Percentiles rank a stretch among this genome's conserved stretches.
Evolutionary conservation across 2,113 vertebrate genomes (phyloP).

Genomic region (Podarcis cretensis): DNA sequence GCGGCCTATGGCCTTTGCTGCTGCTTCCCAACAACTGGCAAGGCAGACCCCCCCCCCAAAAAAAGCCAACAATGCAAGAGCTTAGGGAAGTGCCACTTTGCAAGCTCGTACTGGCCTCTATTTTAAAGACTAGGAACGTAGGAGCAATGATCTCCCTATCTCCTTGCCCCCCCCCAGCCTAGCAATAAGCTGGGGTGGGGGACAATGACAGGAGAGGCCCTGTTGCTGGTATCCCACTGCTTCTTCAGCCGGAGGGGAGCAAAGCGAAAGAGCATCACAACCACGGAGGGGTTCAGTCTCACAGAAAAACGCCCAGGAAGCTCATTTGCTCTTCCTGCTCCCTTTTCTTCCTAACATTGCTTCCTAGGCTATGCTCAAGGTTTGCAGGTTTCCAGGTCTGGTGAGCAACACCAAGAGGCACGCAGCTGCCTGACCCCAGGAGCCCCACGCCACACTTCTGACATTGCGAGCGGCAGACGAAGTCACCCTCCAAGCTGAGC

Average conservation of each 20-base stretch:
- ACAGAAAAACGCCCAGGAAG: no score
- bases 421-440: neutral
- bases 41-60: neutral
- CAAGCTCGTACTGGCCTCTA: neutral
- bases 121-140: neutral
- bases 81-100: neutral
- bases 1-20: no score
- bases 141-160: neutral
- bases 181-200: neutral
- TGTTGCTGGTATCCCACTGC: no score
- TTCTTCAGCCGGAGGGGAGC: no score
- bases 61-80: neutral
- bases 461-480: no score
- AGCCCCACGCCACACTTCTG: neutral
- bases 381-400: no score
- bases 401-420: neutral
- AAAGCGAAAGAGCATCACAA: no score
- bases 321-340: accelerated
- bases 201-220: no score
- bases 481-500: no score
- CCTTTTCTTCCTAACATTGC: neutral
- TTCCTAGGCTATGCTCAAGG: no score
- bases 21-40: neutral
- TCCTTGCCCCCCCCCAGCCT: no score
- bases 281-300: neutral